phyloP scores from a whole-genome alignment of 2,113 vertebrate species.

The Hippopotamus amphibius region DNA sequence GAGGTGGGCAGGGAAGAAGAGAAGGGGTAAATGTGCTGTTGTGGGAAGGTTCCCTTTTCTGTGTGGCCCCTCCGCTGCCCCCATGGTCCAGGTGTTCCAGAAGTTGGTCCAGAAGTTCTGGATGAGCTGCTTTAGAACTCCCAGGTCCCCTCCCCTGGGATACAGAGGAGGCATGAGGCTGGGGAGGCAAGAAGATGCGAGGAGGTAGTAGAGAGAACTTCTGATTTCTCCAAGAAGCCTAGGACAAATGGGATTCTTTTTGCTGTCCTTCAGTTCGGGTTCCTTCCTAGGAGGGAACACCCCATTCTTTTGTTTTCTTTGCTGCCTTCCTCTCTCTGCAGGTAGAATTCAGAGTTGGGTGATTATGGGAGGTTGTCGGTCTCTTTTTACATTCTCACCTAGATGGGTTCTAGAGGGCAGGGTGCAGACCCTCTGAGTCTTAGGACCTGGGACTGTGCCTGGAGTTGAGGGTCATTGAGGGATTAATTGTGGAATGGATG shows the following conservation, averaged over 20 bases:
- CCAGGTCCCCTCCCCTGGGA: not conserved
- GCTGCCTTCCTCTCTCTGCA: not conserved
- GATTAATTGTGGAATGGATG: not conserved
- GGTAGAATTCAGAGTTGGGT: not conserved
- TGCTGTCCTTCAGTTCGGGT: too few relatives aligned
- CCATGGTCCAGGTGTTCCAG: fast-evolving
- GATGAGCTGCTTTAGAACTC: not conserved
- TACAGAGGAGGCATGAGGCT: not conserved
- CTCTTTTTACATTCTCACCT: not conserved
- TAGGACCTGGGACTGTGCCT: too few relatives aligned
- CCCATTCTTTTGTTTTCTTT: not conserved
- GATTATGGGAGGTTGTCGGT: not conserved
- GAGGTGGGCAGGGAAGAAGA: not conserved
- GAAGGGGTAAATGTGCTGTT: fast-evolving
- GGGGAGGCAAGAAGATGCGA: not conserved
- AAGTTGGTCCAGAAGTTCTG: not conserved
- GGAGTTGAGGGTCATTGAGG: not conserved
- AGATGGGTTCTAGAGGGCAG: not conserved
- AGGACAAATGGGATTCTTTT: not conserved
- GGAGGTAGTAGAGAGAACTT: not conserved
- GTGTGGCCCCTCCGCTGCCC: fast-evolving
- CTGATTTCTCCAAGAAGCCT: not conserved
- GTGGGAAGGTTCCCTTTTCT: not conserved
- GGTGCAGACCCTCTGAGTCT: fast-evolving
- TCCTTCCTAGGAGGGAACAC: not conserved